A percentile compares a stretch with the other conserved stretches of the same genome.
phyloP scores from a whole-genome alignment of 2,888 invertebrate species.

The Sylvicola fuscatus region DNA sequence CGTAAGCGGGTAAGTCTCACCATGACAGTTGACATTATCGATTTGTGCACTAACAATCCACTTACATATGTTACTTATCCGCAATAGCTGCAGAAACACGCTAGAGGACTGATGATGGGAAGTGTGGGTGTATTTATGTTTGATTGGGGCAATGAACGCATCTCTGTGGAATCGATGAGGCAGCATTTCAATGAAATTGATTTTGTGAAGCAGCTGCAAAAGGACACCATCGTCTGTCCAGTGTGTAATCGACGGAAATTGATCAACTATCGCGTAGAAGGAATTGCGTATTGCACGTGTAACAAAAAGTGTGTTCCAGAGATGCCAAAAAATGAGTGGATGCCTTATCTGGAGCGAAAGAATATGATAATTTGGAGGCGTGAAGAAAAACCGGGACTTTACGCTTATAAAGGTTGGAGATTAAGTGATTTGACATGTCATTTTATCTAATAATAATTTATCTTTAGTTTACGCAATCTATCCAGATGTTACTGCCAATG shows the following conservation, averaged over 20 bases:
- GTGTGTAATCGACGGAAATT: conserved; percentile 26
- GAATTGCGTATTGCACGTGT: conserved; percentile 29
- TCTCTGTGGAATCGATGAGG: conserved; percentile 32
- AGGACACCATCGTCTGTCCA: conserved; percentile 31
- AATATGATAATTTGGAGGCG: conserved; percentile 67
- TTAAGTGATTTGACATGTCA: no score
- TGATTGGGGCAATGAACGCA: conserved; percentile 39
- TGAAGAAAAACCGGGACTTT: conserved; percentile 45
- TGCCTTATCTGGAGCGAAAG: conserved; percentile 56
- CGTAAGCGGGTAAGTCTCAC: conserved; percentile 7
- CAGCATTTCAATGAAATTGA: conserved; percentile 36
- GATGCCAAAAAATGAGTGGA: conserved; percentile 33
- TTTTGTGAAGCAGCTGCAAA: conserved; percentile 29
- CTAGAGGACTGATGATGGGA: conserved; percentile 32
- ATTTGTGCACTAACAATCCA: conserved; percentile 1
- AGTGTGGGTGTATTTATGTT: conserved; percentile 32
- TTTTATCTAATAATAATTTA: no score
- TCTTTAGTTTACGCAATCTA: conserved; percentile 62
- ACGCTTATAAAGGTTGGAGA: conserved; percentile 48
- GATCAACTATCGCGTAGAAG: conserved; percentile 21
- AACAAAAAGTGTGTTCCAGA: conserved; percentile 11
- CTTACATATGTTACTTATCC: not conserved
- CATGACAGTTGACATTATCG: not conserved
- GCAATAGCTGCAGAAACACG: conserved; percentile 21
- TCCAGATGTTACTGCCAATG: conserved; percentile 52